Evolutionary conservation across 2,888 invertebrate genomes (phyloP).

Genomic region (Eupithecia tripunctaria): DNA sequence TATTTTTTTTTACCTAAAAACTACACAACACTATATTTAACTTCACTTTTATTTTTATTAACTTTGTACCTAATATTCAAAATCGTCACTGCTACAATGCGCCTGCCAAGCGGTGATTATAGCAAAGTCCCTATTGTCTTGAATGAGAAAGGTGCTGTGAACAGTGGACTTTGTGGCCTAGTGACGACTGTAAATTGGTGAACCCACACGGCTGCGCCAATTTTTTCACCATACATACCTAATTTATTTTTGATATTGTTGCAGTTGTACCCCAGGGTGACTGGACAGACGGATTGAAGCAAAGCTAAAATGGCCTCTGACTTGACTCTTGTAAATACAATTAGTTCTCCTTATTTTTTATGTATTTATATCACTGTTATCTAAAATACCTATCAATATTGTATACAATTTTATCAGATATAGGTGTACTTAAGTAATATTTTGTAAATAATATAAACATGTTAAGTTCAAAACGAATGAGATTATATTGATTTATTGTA

Average conservation of each 20-base stretch:
- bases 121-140: not conserved
- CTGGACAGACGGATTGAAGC: slow-evolving; percentile 81
- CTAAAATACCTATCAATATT: slow-evolving; percentile 71
- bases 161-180: not conserved
- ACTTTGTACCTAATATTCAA: too few species aligned
- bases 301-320: slow-evolving; percentile 58
- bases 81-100: too few species aligned
- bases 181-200: not conserved
- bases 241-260: slow-evolving; percentile 55
- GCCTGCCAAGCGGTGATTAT: too few species aligned
- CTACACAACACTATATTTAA: too few species aligned
- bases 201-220: not conserved
- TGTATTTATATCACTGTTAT: slow-evolving; percentile 82
- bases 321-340: slow-evolving; percentile 79
- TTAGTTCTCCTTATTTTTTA: slow-evolving; percentile 80
- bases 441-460: slow-evolving; percentile 81
- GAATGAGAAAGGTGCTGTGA: not conserved
- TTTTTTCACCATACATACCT: not conserved
- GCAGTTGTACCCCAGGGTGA: slow-evolving; percentile 87
- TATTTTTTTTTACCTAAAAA: too few species aligned
- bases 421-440: slow-evolving; percentile 61
- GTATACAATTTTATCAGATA: slow-evolving; percentile 83
- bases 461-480: slow-evolving; percentile 80
- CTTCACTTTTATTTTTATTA: too few species aligned
- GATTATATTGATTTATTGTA: slow-evolving; percentile 79